Percentiles rank a stretch among this genome's conserved stretches.
Evolutionary conservation across 2,888 invertebrate species (phyloP).

Genomic region (Polyploca ridens): DNA sequence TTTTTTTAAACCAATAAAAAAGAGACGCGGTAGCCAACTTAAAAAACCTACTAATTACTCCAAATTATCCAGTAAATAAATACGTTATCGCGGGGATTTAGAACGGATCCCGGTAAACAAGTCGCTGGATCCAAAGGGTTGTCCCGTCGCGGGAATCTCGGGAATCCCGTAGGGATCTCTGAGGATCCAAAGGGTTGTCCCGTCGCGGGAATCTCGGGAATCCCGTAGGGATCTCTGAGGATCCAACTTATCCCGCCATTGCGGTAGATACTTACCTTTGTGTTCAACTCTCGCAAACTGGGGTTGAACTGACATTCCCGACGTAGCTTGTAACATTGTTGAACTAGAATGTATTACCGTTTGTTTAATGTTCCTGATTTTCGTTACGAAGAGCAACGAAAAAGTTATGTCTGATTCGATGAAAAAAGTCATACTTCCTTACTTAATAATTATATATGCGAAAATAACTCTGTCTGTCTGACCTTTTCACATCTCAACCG

Average conservation of each 20-base stretch:
- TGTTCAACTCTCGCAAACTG: constrained; percentile 23
- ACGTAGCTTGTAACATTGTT: constrained; percentile 20
- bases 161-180: constrained; percentile 39
- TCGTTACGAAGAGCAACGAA: no score
- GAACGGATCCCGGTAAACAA: not conserved
- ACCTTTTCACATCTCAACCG: no score
- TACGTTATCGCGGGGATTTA: not conserved
- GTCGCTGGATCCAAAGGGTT: constrained; percentile 41
- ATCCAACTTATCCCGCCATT: constrained; percentile 39
- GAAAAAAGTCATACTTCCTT: no score
- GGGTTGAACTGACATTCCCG: constrained; percentile 29
- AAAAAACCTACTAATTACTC: not conserved
- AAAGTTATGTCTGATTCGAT: no score
- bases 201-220: constrained; percentile 36
- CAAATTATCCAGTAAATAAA: not conserved
- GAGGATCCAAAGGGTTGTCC: constrained; percentile 38
- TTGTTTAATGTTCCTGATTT: no score
- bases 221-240: constrained; percentile 34
- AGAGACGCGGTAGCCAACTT: not conserved
- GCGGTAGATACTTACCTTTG: constrained; percentile 28
- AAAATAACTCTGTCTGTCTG: no score
- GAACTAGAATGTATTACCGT: constrained; percentile 17
- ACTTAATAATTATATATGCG: no score
- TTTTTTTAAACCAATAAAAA: no score
- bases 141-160: constrained; percentile 29